phyloP scores from a whole-genome alignment of 1,140 invertebrate genomes.

The Agrilus planipennis region DNA sequence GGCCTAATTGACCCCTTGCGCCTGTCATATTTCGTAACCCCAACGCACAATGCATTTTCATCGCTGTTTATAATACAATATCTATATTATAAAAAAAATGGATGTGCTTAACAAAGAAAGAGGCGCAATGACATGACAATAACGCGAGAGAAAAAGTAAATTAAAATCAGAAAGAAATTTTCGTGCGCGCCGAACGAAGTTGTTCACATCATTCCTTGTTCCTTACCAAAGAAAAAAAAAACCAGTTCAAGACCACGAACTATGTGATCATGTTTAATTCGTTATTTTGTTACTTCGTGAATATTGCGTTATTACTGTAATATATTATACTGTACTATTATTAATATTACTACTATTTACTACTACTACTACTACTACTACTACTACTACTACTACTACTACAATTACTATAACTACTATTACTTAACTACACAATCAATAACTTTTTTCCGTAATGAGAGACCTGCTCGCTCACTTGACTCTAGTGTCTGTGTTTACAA shows the following conservation, averaged over 20 bases:
- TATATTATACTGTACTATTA: slow-evolving; percentile 5
- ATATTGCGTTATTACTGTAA: slow-evolving; percentile 13
- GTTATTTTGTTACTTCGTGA: slow-evolving; percentile 18
- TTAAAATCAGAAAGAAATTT: slow-evolving; percentile 4
- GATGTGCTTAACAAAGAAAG: slow-evolving; percentile 1
- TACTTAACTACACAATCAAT: slow-evolving; percentile 15
- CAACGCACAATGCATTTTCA: too few relatives aligned
- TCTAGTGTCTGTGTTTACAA: slow-evolving; percentile 19
- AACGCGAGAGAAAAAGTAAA: slow-evolving; percentile 4
- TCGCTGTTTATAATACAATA: too few relatives aligned
- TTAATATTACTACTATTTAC: too few relatives aligned
- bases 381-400: too few relatives aligned
- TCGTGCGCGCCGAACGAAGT: slow-evolving; percentile 1
- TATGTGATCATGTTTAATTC: slow-evolving; percentile 14
- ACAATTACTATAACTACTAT: too few relatives aligned
- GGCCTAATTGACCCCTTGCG: slow-evolving; percentile 7
- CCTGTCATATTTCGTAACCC: too few relatives aligned
- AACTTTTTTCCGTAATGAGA: slow-evolving; percentile 5
- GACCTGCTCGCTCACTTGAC: slow-evolving; percentile 18
- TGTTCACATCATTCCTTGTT: slow-evolving; percentile 17
- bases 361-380: too few relatives aligned
- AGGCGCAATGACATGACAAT: slow-evolving; percentile 11
- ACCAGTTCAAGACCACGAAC: slow-evolving; percentile 12
- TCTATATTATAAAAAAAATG: too few relatives aligned
- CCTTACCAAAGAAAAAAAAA: slow-evolving; percentile 9